phyloP scores from a whole-genome alignment of 2,888 invertebrate species.

The Nipponacmea schrenckii region DNA sequence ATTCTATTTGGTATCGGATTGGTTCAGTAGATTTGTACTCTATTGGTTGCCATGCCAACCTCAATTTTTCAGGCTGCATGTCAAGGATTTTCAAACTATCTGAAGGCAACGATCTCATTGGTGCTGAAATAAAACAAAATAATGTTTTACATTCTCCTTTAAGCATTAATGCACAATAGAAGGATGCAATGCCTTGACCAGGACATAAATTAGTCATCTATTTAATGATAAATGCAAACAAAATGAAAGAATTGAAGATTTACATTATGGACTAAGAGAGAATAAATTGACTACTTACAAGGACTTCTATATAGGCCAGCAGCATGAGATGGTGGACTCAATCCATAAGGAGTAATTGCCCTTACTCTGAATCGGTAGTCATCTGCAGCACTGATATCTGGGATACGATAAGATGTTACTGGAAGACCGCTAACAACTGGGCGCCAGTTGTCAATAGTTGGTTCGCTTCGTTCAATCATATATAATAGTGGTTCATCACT shows the following conservation, averaged over 20 bases:
- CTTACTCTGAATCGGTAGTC: constrained; percentile 96
- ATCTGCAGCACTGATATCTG: constrained; percentile 68
- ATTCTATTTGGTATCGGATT: constrained; percentile 53
- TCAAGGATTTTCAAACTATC: constrained; percentile 31
- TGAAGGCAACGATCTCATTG: constrained; percentile 34
- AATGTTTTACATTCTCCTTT: background rate
- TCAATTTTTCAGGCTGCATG: constrained; percentile 43
- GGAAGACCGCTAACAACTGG: constrained; percentile 60
- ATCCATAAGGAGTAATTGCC: constrained; percentile 95
- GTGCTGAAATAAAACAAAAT: constrained; percentile 26
- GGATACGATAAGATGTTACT: constrained; percentile 51
- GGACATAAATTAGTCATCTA: too few species aligned
- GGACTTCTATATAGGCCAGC: constrained; percentile 39
- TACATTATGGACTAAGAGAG: too few species aligned
- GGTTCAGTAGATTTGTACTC: constrained; percentile 33
- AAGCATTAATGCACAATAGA: too few species aligned
- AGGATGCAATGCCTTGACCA: too few species aligned
- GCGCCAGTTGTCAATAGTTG: constrained; percentile 58
- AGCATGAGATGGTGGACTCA: constrained; percentile 92
- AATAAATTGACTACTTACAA: constrained; percentile 32
- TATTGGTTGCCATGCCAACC: constrained; percentile 54
- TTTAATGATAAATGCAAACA: too few species aligned
- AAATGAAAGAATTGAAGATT: too few species aligned
- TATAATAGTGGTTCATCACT: constrained; percentile 56
- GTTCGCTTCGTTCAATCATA: constrained; percentile 54